These are phyloP conservation scores for Hypomesus transpacificus DNA, from an alignment of 2,113 vertebrate genomes.

Conservation along the genomic window DNA sequence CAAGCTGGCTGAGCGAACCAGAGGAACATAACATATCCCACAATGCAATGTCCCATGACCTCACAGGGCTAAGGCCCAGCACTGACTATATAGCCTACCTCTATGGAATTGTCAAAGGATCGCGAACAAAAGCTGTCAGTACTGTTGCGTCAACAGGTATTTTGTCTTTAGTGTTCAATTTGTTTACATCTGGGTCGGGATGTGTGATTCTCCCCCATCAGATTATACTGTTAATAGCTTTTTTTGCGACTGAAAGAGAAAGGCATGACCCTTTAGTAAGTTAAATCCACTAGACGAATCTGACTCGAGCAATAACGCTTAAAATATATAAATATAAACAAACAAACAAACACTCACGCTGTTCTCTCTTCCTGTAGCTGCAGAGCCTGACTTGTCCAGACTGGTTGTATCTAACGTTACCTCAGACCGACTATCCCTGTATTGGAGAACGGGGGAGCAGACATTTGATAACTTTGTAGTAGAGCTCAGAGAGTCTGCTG, in stretches of 20 bases:
- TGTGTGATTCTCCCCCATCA: not conserved
- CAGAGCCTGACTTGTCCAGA: slow-evolving; percentile 80
- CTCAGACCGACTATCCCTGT: slow-evolving; percentile 77
- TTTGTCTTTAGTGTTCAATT: slow-evolving; percentile 10
- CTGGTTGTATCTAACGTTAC: slow-evolving; percentile 81
- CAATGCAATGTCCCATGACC: slow-evolving; percentile 70
- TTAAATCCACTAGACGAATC: no score
- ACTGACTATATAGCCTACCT: slow-evolving; percentile 94
- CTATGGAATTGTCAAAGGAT: slow-evolving; percentile 78
- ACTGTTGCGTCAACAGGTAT: slow-evolving; percentile 89
- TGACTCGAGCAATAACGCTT: no score
- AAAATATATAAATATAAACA: no score
- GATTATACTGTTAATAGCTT: no score
- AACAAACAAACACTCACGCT: slow-evolving; percentile 49
- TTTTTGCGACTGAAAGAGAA: no score
- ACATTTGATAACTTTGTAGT: slow-evolving; percentile 82
- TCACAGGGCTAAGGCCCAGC: slow-evolving; percentile 84
- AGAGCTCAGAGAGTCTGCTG: slow-evolving; percentile 81
- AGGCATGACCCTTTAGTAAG: no score
- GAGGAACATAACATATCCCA: slow-evolving; percentile 81
- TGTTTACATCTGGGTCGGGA: not conserved
- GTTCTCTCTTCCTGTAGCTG: slow-evolving; percentile 72
- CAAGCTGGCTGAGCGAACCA: slow-evolving; percentile 85
- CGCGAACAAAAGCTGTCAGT: slow-evolving; percentile 79
- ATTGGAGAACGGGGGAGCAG: slow-evolving; percentile 75